Percentiles rank a stretch among this genome's conserved stretches.
phyloP scores from a whole-genome alignment of 2,797 vertebrate genomes.

The Remorina albescens region DNA sequence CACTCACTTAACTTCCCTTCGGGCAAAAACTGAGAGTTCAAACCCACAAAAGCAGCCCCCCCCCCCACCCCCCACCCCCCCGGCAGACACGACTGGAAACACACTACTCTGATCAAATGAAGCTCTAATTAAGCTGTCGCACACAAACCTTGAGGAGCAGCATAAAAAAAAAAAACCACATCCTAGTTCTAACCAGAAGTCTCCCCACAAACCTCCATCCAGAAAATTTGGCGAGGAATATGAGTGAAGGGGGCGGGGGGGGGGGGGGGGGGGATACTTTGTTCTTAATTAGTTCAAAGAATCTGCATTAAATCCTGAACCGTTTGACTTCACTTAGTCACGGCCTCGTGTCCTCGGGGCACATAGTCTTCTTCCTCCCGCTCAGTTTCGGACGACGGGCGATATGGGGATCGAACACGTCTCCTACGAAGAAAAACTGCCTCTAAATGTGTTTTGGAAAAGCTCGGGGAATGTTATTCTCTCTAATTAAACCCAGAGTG shows the following conservation, averaged over 20 bases:
- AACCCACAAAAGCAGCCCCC: not conserved
- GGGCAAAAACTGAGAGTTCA: not conserved
- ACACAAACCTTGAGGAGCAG: slow-evolving; percentile 45
- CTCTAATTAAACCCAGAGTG: not conserved
- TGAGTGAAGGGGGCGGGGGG: too few species aligned
- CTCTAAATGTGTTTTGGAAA: not conserved
- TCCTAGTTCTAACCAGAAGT: slow-evolving; percentile 64
- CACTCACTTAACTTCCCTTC: not conserved
- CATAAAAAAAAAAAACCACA: slow-evolving; percentile 59
- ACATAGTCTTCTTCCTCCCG: slow-evolving; percentile 1
- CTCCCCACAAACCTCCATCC: slow-evolving; percentile 65
- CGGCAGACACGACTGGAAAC: slow-evolving; percentile 35
- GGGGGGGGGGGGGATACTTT: slow-evolving; percentile 37
- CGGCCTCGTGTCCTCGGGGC: slow-evolving; percentile 31
- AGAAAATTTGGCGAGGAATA: slow-evolving; percentile 53
- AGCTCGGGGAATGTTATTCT: not conserved
- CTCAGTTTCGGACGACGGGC: not conserved
- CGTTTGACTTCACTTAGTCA: slow-evolving; percentile 60
- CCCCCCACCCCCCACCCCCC: too few species aligned
- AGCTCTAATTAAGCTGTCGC: slow-evolving; percentile 58
- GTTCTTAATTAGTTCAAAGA: slow-evolving; percentile 71
- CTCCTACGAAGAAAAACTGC: not conserved
- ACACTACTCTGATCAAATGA: slow-evolving; percentile 35
- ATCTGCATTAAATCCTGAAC: slow-evolving; percentile 53
- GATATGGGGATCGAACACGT: not conserved